Evolutionary conservation across 2,797 vertebrate genomes (phyloP).

Genomic region (Phalloptychus januarius): DNA sequence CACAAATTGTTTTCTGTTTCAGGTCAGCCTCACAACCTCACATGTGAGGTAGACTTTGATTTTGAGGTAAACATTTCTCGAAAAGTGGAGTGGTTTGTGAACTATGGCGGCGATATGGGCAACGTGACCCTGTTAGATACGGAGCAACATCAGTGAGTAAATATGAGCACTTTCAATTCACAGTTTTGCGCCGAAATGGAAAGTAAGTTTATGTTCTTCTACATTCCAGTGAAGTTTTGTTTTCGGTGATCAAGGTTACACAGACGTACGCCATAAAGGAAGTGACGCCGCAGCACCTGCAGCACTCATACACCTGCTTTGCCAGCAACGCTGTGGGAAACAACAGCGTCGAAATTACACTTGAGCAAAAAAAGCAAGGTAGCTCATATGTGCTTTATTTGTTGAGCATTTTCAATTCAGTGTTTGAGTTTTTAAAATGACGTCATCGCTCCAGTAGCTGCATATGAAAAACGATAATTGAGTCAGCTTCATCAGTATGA

Average conservation of each 20-base stretch:
- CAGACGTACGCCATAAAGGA: conserved; percentile 58
- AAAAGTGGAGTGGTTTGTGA: conserved; percentile 78
- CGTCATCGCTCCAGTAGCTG: background rate
- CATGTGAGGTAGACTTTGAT: conserved; percentile 81
- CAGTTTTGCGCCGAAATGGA: background rate
- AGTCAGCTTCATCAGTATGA: background rate
- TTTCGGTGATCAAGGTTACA: background rate
- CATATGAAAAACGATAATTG: background rate
- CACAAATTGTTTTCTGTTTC: background rate
- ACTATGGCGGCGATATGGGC: conserved; percentile 34
- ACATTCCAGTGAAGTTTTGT: background rate
- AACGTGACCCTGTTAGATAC: conserved; percentile 27
- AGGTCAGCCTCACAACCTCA: conserved; percentile 81
- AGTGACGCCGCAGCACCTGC: conserved; percentile 79
- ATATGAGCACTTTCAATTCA: background rate
- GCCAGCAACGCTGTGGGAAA: conserved; percentile 82
- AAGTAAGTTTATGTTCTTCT: background rate
- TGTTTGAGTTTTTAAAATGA: background rate
- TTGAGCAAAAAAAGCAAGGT: conserved; percentile 82
- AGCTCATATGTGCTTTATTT: conserved; percentile 18
- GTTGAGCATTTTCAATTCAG: background rate
- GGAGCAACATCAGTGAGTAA: conserved; percentile 41
- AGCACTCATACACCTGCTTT: conserved; percentile 80
- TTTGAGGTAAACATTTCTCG: conserved; percentile 61
- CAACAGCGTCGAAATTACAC: conserved; percentile 65